phyloP scores from a whole-genome alignment of 2,113 vertebrate species.

The Pedionomus torquatus region DNA sequence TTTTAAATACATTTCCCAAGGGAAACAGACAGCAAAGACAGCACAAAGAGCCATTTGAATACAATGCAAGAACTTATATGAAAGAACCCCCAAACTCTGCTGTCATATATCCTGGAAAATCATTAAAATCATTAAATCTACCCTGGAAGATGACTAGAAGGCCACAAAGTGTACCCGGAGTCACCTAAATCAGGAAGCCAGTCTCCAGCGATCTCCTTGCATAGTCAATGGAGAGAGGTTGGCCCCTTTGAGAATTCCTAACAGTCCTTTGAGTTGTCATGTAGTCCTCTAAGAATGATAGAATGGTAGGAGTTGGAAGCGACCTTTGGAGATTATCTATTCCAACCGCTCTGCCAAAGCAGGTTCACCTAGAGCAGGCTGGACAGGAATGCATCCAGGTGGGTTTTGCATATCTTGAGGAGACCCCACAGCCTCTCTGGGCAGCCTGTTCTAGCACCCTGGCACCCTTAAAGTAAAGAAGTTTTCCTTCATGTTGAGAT shows the following conservation, averaged over 20 bases:
- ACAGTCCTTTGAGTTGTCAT: background rate
- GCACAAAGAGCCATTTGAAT: background rate
- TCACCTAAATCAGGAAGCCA: background rate
- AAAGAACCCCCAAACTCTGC: background rate
- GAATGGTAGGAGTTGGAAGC: background rate
- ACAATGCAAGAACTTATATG: background rate
- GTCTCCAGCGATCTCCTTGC: background rate
- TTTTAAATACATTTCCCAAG: background rate
- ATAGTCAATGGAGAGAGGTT: background rate
- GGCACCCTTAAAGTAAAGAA: background rate
- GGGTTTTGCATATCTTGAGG: background rate
- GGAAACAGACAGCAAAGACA: background rate
- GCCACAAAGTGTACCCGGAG: background rate
- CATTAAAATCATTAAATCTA: background rate
- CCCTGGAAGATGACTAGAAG: background rate
- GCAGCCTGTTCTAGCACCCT: background rate
- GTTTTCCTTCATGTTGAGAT: background rate
- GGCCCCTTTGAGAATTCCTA: background rate
- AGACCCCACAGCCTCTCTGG: background rate
- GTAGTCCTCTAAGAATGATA: background rate
- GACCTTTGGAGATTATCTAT: background rate
- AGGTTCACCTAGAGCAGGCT: background rate
- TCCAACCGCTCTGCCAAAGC: background rate
- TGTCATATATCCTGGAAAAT: background rate
- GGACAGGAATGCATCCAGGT: background rate